Percentiles rank a stretch among this genome's conserved stretches.
These are phyloP conservation scores for Drosophila kambysellisi DNA, from an alignment of 2,888 invertebrate genomes.

Conservation along the genomic window DNA sequence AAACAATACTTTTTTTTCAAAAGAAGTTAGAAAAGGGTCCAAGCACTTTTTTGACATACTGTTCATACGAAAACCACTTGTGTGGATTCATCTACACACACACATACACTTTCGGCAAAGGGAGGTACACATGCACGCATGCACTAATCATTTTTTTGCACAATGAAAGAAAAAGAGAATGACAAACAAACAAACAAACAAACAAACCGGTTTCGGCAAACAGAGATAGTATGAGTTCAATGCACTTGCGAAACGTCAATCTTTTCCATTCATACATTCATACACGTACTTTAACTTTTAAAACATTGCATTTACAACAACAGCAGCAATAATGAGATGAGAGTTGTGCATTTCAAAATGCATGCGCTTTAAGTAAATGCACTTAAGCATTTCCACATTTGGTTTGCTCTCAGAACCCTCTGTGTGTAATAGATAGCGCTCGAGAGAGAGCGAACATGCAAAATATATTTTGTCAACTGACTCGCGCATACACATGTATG, in stretches of 20 bases:
- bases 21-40: not conserved
- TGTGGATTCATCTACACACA: not conserved
- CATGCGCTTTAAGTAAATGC: constrained; percentile 22
- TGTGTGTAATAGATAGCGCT: constrained; percentile 8
- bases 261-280: not conserved
- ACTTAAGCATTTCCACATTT: not conserved
- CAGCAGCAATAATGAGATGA: not conserved
- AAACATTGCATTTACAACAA: constrained; percentile 8
- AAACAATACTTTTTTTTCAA: not conserved
- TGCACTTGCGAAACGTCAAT: constrained; percentile 50
- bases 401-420: constrained; percentile 12
- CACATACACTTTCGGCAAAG: not conserved
- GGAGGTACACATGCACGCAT: not conserved
- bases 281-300: constrained; percentile 26
- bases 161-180: constrained; percentile 22
- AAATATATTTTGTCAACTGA: constrained; percentile 18
- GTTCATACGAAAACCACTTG: not conserved
- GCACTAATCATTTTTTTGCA: constrained; percentile 3
- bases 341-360: constrained; percentile 6
- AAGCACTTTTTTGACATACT: not conserved
- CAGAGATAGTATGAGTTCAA: constrained; percentile 61
- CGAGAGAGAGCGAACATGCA: constrained; percentile 16
- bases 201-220: constrained; percentile 37
- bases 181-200: constrained; percentile 36
- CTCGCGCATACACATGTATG: constrained; percentile 8